Evolutionary conservation across 2,113 vertebrate species (phyloP), one percentile per base, ranked within the genome.

Genomic region (Acanthochromis polyacanthus): DNA sequence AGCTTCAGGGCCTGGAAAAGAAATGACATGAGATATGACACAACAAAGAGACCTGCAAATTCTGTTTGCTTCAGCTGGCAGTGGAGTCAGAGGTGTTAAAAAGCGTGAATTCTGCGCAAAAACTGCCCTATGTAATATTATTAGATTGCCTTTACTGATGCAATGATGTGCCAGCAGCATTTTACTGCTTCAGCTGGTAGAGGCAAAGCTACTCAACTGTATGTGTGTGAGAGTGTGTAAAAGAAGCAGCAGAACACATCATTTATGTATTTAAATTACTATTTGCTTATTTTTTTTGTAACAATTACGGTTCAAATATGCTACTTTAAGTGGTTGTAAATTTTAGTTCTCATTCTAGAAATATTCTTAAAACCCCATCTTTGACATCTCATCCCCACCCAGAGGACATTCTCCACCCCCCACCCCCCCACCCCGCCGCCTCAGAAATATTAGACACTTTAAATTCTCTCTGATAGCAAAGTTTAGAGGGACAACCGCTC

Each of bases 1-100:
- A 99, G 93, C 91, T 99, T 99, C 76, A 99, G 88, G 5, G 97
- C 98, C 98, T 99, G 79, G 56, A 85, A 38, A 83, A 45, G 8
- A 87, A 30, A 79, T 1, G 40, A 28, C 28, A 61, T 62, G 23
- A 50, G 16, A 71, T 51, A 25, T 56, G 30, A 30, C 23, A 80
- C 6, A 43, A 7, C 6, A 45, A 1, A 59, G 4, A 64, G 46
- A 23, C 40, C 12, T 50, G 45, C 36, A 55, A 4, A 15, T 43
- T 15, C 2, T 14, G 14, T 4, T 12, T 10, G 48, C 48, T 51
- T 51, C 48, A 5, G 48, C n/a, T 43, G 14, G 14, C 12, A 3
- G 40, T 15, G 3, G 40, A 4, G 1, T 12, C 14, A 15, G 40
- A 43, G 14, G 40, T n/a, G 2, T 51, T 51, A 19, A 20, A n/a